Evolutionary conservation across 2,888 invertebrate genomes (phyloP), one percentile per base, ranked within the genome.

Genomic region (Cerastis rubricosa): DNA sequence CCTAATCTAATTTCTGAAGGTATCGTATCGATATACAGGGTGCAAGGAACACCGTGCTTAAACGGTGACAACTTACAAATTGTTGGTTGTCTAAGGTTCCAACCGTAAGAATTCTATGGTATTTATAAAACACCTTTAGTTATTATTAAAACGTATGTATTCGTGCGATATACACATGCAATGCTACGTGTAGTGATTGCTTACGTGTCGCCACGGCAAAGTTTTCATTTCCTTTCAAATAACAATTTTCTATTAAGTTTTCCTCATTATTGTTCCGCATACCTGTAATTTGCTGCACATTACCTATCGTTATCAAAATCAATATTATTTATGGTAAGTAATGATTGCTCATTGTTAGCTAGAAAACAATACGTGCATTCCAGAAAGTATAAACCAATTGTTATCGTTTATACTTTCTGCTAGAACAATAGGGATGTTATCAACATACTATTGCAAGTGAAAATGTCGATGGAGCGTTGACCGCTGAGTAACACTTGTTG

Each of bases 371-470:
- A 87, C 86, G 81, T 75, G 74, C 83, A 85, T 88, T 89, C 87
- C 87, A 85, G 81, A 70, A 74, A 85, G 80, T 76, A 80, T 73
- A 80, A 67, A 79, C 89, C 89, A 35, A 35, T 35, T 35, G 35
- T 35, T 35, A 35, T 35, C 35, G 35, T 35, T 35, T 35, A 35
- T 35, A 35, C 35, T 35, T 35, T 35, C 35, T 85, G 83, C 89
- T 90, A 89, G 89, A 93, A 94, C 94, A 94, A 94, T 94, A 93
- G 91, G 80, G 86, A 89, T 88, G 91, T 94, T 94, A 94, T 94
- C 95, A 93, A 91, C 83, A 82, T 84, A 85, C 84, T 86, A 90
- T 91, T 92, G 92, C 91, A 86, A 91, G 88, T 89, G 90, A 91
- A 92, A 92, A 91, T 92, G 92, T 91, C 89, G 90, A 90, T 87